Evolutionary conservation across 1,140 invertebrate species (phyloP).

Genomic region (Drosophila parvula): DNA sequence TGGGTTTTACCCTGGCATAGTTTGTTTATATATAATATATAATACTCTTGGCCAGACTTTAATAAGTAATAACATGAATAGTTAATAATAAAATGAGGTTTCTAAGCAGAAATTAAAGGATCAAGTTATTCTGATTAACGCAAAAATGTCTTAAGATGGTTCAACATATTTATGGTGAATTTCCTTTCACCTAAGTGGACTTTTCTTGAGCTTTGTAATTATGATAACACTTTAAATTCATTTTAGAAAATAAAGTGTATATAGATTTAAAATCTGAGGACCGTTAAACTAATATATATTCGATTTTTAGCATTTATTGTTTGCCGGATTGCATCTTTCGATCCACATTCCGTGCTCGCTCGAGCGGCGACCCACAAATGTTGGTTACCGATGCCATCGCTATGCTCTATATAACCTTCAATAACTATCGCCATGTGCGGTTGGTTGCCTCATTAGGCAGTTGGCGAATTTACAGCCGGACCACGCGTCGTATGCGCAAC

Average conservation of each 20-base stretch:
- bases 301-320: background rate
- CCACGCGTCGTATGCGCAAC: constrained; percentile 36
- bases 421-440: constrained; percentile 54
- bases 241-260: too few species aligned
- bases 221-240: too few species aligned
- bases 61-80: too few species aligned
- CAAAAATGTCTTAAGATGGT: background rate
- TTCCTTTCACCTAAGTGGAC: too few species aligned
- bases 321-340: background rate
- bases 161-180: too few species aligned
- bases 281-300: too few species aligned
- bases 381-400: constrained; percentile 7
- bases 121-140: background rate
- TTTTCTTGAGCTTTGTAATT: too few species aligned
- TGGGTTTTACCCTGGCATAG: constrained; percentile 1
- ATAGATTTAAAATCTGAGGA: too few species aligned
- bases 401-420: constrained; percentile 33
- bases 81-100: background rate
- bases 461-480: constrained; percentile 42
- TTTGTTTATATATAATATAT: background rate
- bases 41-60: too few species aligned
- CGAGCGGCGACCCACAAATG: constrained; percentile 9
- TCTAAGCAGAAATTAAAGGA: background rate
- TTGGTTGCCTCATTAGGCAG: constrained; percentile 57
- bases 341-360: constrained; percentile 8